Percentiles rank a stretch among this genome's conserved stretches.
Evolutionary conservation across 35 echinoderm and acorn worm genomes (phyloP).

Genomic region (Ptychodera flava): DNA sequence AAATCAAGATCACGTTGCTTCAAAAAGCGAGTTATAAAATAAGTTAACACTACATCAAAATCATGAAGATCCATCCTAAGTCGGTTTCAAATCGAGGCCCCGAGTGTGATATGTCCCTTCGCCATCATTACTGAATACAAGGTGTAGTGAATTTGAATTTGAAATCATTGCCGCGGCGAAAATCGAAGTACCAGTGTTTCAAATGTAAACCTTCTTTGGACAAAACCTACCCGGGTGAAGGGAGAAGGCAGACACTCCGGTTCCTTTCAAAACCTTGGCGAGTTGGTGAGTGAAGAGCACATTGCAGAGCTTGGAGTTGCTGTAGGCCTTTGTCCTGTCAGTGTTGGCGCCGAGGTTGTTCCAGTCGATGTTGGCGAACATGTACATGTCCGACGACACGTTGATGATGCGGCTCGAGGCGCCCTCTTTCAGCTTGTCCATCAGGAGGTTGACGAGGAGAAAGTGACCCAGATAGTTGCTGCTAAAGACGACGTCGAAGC

Average conservation of each 20-base stretch:
- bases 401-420: conserved; percentile 58
- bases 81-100: no score
- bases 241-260: conserved; percentile 42
- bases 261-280: conserved; percentile 46
- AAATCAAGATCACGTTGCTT: no score
- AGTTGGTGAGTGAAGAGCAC: conserved; percentile 76
- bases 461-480: conserved; percentile 96
- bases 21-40: no score
- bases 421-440: conserved; percentile 61
- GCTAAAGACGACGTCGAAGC: conserved; percentile 78
- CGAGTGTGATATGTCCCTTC: no score
- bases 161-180: no score
- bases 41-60: no score
- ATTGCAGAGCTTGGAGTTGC: conserved; percentile 80
- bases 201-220: no score
- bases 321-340: conserved; percentile 63
- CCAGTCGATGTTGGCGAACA: conserved; percentile 48
- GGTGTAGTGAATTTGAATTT: no score
- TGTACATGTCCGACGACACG: conserved; percentile 68
- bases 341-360: conserved; percentile 41
- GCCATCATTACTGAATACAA: no score
- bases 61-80: no score
- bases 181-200: no score
- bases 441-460: conserved; percentile 67
- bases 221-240: conserved; percentile 86